Conservation (phyloP, 2,113 vertebrate species). For the Dermatemys mawii region DNA sequence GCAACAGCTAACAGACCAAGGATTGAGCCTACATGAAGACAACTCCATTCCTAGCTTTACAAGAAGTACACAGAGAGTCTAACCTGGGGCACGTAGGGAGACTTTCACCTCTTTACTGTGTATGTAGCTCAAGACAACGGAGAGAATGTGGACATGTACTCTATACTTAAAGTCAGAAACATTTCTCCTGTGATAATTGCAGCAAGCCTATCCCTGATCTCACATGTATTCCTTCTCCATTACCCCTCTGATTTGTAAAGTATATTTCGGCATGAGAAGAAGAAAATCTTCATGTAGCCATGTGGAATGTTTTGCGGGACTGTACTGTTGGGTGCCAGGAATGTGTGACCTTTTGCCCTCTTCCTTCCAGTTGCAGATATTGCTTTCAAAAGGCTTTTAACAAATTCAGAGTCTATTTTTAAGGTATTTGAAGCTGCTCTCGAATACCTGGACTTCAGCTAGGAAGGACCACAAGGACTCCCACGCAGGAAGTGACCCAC, state of each 20-base stretch:
- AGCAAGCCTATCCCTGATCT: neutral
- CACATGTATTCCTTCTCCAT: accelerated
- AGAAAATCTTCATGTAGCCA: neutral
- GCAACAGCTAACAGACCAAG: neutral
- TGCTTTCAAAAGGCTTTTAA: neutral
- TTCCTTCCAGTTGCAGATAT: neutral
- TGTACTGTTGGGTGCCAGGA: neutral
- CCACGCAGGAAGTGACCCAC: neutral
- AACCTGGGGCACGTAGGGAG: neutral
- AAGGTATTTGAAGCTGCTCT: conserved; percentile 2
- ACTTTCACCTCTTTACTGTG: neutral
- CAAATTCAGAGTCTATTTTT: neutral
- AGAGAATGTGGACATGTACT: neutral
- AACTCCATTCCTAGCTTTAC: neutral
- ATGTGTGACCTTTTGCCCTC: neutral
- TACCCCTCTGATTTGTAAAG: neutral
- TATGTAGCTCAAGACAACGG: neutral
- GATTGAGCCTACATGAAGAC: neutral
- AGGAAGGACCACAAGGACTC: neutral
- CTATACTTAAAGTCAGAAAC: neutral
- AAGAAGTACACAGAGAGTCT: neutral
- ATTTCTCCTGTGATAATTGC: neutral
- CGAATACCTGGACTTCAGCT: neutral
- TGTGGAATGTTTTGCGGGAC: neutral
- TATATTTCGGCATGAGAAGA: neutral